These are phyloP conservation scores for Torymus tubicola DNA, from an alignment of 2,888 invertebrate species.

Conservation along the genomic window DNA sequence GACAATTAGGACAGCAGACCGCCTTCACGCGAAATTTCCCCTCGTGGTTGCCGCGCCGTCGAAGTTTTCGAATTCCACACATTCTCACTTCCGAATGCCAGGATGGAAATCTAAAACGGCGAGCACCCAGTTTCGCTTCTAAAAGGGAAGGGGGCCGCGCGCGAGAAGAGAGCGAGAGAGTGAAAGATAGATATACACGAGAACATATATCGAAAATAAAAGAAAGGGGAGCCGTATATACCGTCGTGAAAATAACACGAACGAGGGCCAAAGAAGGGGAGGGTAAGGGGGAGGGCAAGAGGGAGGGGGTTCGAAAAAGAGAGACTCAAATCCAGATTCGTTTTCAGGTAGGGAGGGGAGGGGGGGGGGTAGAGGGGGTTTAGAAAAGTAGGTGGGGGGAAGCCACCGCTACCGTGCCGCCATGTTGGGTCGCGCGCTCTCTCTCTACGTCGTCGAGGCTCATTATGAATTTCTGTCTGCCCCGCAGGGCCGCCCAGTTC, in stretches of 20 bases:
- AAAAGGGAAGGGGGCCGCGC: neutral
- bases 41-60: neutral
- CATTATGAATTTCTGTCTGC: constrained; percentile 55
- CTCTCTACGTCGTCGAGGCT: constrained; percentile 21
- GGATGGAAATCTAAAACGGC: constrained; percentile 52
- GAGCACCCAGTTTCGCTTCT: constrained; percentile 47
- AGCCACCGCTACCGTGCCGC: constrained; percentile 29
- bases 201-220: constrained; percentile 39
- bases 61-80: constrained; percentile 47
- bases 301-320: constrained; percentile 3
- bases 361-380: constrained; percentile 17
- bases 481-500: constrained; percentile 74
- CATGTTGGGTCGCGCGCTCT: constrained; percentile 32
- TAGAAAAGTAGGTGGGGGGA: neutral
- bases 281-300: neutral
- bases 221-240: constrained; percentile 36
- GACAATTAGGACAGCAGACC: constrained; percentile 5
- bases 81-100: constrained; percentile 55
- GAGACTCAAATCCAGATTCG: constrained; percentile 37
- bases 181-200: neutral
- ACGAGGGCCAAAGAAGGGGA: constrained; percentile 45
- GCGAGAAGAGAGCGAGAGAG: constrained; percentile 33
- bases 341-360: neutral
- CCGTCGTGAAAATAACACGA: constrained; percentile 49
- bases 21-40: neutral